Evolutionary conservation across 2,888 invertebrate genomes (phyloP).

Genomic region (Hoplodrina ambigua): DNA sequence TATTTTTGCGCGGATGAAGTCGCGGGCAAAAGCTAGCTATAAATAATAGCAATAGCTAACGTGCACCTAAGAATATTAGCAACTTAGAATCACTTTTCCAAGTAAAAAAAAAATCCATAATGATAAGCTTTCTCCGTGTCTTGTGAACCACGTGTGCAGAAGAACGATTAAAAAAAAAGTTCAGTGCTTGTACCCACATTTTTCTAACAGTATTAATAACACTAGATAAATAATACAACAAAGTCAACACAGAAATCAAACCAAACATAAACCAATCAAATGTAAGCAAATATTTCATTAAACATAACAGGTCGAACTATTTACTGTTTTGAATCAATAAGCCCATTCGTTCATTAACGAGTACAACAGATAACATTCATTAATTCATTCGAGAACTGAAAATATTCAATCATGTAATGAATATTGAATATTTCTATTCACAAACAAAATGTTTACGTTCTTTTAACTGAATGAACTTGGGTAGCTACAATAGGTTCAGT

Average conservation of each 20-base stretch:
- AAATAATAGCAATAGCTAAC: no score
- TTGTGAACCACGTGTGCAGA: no score
- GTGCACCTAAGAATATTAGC: no score
- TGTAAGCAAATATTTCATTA: constrained; percentile 26
- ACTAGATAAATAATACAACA: not conserved
- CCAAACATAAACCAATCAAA: constrained; percentile 21
- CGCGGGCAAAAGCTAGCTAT: no score
- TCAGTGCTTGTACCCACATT: not conserved
- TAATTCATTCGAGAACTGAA: constrained; percentile 22
- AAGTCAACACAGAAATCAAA: constrained; percentile 21
- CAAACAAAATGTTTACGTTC: constrained; percentile 57
- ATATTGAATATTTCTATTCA: constrained; percentile 41
- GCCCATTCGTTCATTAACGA: constrained; percentile 12
- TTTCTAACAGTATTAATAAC: not conserved
- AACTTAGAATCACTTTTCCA: no score
- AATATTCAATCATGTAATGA: constrained; percentile 44
- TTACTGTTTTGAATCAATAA: constrained; percentile 45
- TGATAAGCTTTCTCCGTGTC: no score
- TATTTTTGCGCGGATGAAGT: no score
- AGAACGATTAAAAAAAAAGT: no score
- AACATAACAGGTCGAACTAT: constrained; percentile 23
- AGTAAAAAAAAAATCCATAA: no score
- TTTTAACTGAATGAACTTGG: constrained; percentile 64
- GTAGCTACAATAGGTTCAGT: constrained; percentile 60
- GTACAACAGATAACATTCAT: constrained; percentile 44